Evolutionary conservation across 2,888 invertebrate genomes (phyloP), one percentile per base, ranked within the genome.

Genomic region (Limenitis arthemis): DNA sequence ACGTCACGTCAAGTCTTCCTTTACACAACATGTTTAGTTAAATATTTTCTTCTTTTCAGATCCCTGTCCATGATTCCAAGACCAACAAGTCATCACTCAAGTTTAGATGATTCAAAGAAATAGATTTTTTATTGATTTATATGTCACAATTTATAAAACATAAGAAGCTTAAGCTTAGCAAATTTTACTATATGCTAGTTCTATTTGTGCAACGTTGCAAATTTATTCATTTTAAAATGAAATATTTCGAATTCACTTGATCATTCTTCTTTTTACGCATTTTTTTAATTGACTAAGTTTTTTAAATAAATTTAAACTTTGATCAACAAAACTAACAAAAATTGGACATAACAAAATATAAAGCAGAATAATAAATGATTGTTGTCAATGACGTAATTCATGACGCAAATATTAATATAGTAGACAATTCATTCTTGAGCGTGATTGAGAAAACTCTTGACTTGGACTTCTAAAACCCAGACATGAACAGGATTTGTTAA

Each of bases 41-140:
- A 51, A 30, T 9, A 29, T 39, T 20, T 44, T 49, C 56, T 56
- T 68, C 39, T 67, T 83, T 80, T 49, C 83, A 86, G 85, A 72
- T 86, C 86, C 31, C 72, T 86, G 31, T 77, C 83, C 36, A 81
- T 78, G 79, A 69, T 85, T 43, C 75, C 83, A 4, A 85, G 80
- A 65, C 81, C 85, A 47, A 78, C 83, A 54, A 20, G 20, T 20
- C 20, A 20, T 20, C 76, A 75, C 53, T 75, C 80, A 54, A 81
- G 81, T 59, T 61, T 81, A 54, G 82, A 83, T 51, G 81, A 77
- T 46, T 52, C 66, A 48, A 83, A 78, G 67, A 81, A 85, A 64
- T 83, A 75, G 72, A 61, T 36, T 44, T 51, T 54, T 47, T 42
- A 48, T 53, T 50, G 20, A 36, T 38, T 44, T 52, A n/a, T 41